Conservation (phyloP, 2,113 vertebrate species). For the Syrrhaptes paradoxus region DNA sequence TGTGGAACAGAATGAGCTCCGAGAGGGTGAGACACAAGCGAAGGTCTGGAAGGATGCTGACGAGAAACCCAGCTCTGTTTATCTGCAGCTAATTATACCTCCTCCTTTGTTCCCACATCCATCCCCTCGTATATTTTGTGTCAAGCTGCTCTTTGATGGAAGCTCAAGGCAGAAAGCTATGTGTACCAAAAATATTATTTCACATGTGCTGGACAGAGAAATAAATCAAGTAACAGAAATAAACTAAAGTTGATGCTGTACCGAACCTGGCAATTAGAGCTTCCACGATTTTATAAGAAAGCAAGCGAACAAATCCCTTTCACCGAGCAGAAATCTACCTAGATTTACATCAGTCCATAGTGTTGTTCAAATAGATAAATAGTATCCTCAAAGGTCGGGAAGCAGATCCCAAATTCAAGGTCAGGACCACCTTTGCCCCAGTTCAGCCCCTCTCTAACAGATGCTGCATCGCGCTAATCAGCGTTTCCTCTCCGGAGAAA, state of each 20-base stretch:
- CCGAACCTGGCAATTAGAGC: not conserved
- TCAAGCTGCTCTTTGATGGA: conserved; percentile 45
- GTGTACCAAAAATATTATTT: not conserved
- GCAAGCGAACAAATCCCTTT: not conserved
- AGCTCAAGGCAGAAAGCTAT: not conserved
- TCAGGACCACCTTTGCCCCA: not conserved
- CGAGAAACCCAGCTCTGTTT: conserved; percentile 21
- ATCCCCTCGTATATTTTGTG: not conserved
- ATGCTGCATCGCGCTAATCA: not conserved
- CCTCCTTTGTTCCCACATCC: conserved; percentile 58
- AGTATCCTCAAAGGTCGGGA: not conserved
- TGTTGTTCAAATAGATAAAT: not conserved
- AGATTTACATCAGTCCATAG: not conserved
- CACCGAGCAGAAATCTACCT: not conserved
- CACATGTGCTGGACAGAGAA: not conserved
- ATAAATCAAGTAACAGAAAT: not conserved
- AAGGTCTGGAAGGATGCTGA: conserved; percentile 20
- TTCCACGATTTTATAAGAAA: not conserved
- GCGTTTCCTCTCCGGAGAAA: not conserved
- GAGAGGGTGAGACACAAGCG: not conserved
- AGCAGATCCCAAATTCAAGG: conserved; percentile 1
- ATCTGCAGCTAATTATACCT: conserved; percentile 56
- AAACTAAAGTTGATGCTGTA: not conserved
- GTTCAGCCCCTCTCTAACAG: not conserved
- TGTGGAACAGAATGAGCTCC: not conserved